Conservation (phyloP, 92 coral and sea anemone genomes). For the Paragorgia papillata region DNA sequence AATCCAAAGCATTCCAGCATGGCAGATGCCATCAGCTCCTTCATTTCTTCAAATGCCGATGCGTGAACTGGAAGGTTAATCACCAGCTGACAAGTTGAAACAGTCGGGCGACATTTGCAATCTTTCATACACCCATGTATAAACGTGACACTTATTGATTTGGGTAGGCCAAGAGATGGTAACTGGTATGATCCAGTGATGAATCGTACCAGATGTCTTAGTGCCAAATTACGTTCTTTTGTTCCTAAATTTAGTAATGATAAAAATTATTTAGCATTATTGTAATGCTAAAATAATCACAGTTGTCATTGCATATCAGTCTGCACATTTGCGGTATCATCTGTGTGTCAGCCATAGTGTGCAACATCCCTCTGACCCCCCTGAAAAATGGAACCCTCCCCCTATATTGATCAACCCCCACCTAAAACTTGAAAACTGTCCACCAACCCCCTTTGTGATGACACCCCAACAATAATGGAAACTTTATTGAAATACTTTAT, state of each 20-base stretch:
- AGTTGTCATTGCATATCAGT: no score
- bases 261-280: no score
- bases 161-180: slow-evolving; percentile 34
- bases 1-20: slow-evolving; percentile 27
- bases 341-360: no score
- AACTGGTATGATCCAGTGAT: slow-evolving; percentile 11
- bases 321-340: no score
- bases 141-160: slow-evolving; percentile 1
- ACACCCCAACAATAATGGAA: no score
- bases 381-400: no score
- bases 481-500: no score
- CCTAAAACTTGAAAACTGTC: no score
- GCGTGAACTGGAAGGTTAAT: slow-evolving; percentile 31
- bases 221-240: slow-evolving; percentile 6
- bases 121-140: slow-evolving; percentile 18
- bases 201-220: slow-evolving; percentile 10
- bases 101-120: slow-evolving; percentile 20
- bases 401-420: no score
- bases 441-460: no score
- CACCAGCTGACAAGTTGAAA: slow-evolving; percentile 16
- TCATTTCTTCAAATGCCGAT: slow-evolving; percentile 12
- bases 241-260: not conserved
- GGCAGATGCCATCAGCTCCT: slow-evolving; percentile 18
- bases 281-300: no score
- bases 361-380: no score